phyloP scores from a whole-genome alignment of 1,140 invertebrate genomes.

The Drosophila baimaii region DNA sequence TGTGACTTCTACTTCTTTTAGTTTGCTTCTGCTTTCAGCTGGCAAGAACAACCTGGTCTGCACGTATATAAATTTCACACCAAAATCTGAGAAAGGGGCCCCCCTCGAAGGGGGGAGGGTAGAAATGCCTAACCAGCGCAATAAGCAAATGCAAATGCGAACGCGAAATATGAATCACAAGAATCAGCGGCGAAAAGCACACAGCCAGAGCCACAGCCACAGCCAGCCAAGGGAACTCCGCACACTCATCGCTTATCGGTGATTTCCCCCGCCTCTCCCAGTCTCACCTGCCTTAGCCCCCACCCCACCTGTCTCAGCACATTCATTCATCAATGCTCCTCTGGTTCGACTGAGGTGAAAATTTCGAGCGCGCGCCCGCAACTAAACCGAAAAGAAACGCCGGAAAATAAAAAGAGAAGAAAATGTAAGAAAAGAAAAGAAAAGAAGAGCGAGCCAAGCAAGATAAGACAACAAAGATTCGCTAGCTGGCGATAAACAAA shows the following conservation, averaged over 20 bases:
- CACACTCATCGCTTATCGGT: constrained; percentile 65
- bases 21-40: not conserved
- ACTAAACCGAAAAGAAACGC: constrained; percentile 47
- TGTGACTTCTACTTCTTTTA: not conserved
- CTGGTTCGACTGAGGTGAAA: constrained; percentile 51
- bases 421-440: constrained; percentile 7
- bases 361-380: constrained; percentile 69
- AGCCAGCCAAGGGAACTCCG: constrained; percentile 71
- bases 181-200: constrained; percentile 28
- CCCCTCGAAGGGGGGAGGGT: constrained; percentile 4
- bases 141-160: constrained; percentile 66
- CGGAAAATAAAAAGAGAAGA: constrained; percentile 18
- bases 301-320: not conserved
- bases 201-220: constrained; percentile 18
- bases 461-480: constrained; percentile 53
- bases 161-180: constrained; percentile 64
- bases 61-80: constrained; percentile 72
- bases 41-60: constrained; percentile 34
- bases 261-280: constrained; percentile 8
- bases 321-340: constrained; percentile 73
- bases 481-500: constrained; percentile 66
- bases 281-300: not conserved
- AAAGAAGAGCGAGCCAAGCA: constrained; percentile 29
- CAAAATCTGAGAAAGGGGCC: constrained; percentile 35
- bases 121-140: constrained; percentile 77